Conservation (phyloP, 2,113 vertebrate species). For the Telmatochromis sp. region DNA sequence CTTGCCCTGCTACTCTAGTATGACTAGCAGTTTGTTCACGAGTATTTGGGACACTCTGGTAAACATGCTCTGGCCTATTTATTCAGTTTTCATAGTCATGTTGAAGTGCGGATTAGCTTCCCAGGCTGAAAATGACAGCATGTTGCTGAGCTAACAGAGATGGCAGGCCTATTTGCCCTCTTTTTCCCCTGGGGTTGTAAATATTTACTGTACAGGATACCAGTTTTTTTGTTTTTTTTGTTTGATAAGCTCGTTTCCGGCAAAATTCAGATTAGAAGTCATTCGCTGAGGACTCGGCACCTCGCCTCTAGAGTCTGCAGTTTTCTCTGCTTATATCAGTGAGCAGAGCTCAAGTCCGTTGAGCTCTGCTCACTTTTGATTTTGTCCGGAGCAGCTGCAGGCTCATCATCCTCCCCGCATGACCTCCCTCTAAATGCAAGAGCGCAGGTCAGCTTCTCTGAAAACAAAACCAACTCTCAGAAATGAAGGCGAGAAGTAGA, state of each 20-base stretch:
- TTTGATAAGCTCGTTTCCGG: neutral
- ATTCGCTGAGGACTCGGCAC: neutral
- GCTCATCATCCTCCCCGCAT: neutral
- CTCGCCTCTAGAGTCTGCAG: neutral
- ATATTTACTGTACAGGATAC: neutral
- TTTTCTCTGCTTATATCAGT: neutral
- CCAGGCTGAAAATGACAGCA: neutral
- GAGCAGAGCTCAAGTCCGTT: neutral
- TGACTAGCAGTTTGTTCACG: neutral
- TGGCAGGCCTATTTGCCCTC: neutral
- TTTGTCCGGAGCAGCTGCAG: neutral
- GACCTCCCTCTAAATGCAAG: neutral
- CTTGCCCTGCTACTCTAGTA: neutral
- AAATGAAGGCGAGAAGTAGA: neutral
- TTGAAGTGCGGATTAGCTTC: neutral
- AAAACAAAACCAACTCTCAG: neutral
- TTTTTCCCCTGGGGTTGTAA: neutral
- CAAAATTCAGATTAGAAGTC: neutral
- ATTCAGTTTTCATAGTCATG: neutral
- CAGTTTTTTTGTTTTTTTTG: neutral
- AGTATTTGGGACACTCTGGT: neutral
- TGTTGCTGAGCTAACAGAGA: neutral
- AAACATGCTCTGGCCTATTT: conserved; percentile 13
- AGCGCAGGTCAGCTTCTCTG: neutral
- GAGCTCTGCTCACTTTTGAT: neutral